Conservation (phyloP, 2,888 invertebrate genomes). For the Amiota communis region DNA sequence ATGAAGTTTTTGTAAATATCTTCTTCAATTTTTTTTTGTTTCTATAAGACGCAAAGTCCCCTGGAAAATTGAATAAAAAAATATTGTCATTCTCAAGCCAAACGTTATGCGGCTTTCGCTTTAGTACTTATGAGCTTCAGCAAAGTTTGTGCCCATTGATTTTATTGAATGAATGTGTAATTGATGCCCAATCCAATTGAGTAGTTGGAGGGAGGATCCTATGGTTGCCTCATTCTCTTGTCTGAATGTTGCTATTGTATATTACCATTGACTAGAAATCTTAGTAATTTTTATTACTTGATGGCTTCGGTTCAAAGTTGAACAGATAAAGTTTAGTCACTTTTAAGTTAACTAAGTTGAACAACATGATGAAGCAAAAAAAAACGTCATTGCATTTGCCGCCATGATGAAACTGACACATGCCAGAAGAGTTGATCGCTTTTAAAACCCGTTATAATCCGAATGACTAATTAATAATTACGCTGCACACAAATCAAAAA, state of each 20-base stretch:
- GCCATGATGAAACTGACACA: too few species aligned
- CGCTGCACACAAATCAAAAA: background rate
- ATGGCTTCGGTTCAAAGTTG: too few species aligned
- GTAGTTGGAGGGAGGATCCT: constrained; percentile 51
- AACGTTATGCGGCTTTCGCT: background rate
- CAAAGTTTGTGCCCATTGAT: constrained; percentile 39
- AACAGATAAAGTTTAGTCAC: too few species aligned
- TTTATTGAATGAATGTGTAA: constrained; percentile 61
- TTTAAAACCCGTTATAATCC: too few species aligned
- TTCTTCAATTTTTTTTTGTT: constrained; percentile 48
- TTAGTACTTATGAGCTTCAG: background rate
- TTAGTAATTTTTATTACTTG: background rate
- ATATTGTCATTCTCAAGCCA: constrained; percentile 42
- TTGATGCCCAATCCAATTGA: constrained; percentile 54
- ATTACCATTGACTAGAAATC: constrained; percentile 12
- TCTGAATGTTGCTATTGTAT: background rate
- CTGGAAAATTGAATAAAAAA: constrained; percentile 62
- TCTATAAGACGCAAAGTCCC: background rate
- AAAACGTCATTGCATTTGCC: too few species aligned
- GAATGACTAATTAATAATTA: constrained; percentile 13
- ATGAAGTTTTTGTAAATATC: constrained; percentile 30
- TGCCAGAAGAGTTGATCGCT: too few species aligned
- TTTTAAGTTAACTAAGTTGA: too few species aligned
- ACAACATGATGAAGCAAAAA: too few species aligned
- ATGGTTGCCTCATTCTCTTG: constrained; percentile 23